Conservation (phyloP, 2,888 invertebrate genomes). For the Sinelater perroti region DNA sequence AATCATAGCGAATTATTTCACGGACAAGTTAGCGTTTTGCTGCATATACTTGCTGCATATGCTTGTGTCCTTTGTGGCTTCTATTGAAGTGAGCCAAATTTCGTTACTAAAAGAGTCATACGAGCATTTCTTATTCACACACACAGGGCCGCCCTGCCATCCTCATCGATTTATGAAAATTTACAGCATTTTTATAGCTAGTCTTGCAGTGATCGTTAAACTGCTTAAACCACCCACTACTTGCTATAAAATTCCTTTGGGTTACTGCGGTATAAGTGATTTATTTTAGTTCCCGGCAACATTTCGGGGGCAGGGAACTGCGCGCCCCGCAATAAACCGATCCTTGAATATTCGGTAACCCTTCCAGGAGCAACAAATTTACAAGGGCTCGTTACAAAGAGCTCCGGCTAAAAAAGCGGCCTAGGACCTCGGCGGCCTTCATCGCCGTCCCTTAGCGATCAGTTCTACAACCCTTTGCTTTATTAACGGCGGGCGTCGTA, state of each 20-base stretch:
- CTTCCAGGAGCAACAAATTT: constrained; percentile 31
- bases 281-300: constrained; percentile 30
- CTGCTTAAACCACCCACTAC: constrained; percentile 23
- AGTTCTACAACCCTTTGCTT: constrained; percentile 30
- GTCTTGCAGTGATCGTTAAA: constrained; percentile 14
- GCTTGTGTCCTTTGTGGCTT: no score
- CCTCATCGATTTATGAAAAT: no score
- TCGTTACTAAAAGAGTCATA: no score
- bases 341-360: constrained; percentile 35
- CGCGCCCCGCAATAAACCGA: constrained; percentile 26
- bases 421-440: constrained; percentile 24
- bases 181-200: background rate
- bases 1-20: no score
- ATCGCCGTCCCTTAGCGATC: constrained; percentile 18
- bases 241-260: constrained; percentile 29
- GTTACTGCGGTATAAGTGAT: constrained; percentile 30
- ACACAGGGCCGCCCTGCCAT: no score
- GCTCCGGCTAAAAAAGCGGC: constrained; percentile 26
- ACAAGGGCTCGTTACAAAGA: constrained; percentile 28
- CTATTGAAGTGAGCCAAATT: no score
- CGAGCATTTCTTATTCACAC: no score
- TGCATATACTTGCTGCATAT: no score
- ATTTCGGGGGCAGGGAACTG: constrained; percentile 1
- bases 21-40: no score
- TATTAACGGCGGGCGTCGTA: constrained; percentile 20